Percentiles rank a stretch among this genome's conserved stretches.
phyloP scores from a whole-genome alignment of 30 jellyfish, hydroid and myxozoan species.

The Sanderia malayensis region DNA sequence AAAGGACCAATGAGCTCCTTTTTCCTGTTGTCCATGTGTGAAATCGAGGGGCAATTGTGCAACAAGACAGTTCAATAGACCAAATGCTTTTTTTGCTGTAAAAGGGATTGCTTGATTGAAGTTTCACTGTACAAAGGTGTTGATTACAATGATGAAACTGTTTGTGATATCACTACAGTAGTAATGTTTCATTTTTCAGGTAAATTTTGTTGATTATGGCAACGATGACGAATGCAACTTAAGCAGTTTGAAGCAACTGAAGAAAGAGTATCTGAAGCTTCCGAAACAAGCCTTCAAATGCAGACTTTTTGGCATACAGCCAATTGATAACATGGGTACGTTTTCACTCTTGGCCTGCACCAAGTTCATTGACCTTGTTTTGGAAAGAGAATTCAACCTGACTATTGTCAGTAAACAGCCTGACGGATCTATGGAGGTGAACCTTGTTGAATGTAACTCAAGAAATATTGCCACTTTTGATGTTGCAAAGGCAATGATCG shows the following conservation, averaged over 20 bases:
- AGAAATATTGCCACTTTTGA: conserved; percentile 40
- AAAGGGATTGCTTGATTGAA: too few relatives aligned
- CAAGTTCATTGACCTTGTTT: conserved; percentile 57
- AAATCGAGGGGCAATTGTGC: too few relatives aligned
- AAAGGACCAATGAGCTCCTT: too few relatives aligned
- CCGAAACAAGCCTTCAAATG: conserved; percentile 86
- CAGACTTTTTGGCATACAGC: conserved; percentile 61
- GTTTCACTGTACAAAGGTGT: too few relatives aligned
- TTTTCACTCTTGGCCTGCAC: conserved; percentile 51
- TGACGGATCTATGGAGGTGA: conserved; percentile 32
- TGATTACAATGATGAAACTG: too few relatives aligned
- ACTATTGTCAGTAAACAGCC: conserved; percentile 23
- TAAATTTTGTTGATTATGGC: conserved; percentile 87
- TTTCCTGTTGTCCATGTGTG: too few relatives aligned
- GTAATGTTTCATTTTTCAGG: conserved; percentile 38
- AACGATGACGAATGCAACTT: conserved; percentile 53
- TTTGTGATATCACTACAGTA: too few relatives aligned
- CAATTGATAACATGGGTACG: conserved; percentile 32
- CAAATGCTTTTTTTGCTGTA: too few relatives aligned
- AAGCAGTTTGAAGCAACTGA: conserved; percentile 49
- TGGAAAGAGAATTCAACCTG: conserved; percentile 70
- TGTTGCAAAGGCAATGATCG: conserved; percentile 49
- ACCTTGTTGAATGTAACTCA: conserved; percentile 36
- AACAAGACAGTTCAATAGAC: too few relatives aligned
- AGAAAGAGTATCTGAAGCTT: conserved; percentile 70